Evolutionary conservation across 2,113 vertebrate species (phyloP), one percentile per base, ranked within the genome.

Genomic region (Rhynchomys soricoides): DNA sequence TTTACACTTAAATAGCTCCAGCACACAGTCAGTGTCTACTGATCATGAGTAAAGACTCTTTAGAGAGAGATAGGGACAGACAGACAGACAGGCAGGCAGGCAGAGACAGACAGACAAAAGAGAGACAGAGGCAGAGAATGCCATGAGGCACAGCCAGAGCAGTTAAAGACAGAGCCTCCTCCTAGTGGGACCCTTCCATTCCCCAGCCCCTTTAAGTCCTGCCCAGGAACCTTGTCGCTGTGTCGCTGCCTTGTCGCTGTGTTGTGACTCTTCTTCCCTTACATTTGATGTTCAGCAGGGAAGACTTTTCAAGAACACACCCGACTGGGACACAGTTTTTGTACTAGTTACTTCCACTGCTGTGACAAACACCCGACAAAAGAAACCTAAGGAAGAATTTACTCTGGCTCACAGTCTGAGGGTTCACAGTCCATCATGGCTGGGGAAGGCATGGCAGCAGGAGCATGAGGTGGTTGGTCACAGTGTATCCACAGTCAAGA

Each of bases 401-500:
- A 40, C 55, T 59, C 37, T 26, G 79, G 59, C 40, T 66, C 59
- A 45, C 40, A 66, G 82, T 64, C 40, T 43, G 43, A 64, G 8
- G n/a, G 43, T 19, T 17, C 40, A 64, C 59, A 64, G 29, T 64
- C 26, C 29, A 9, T 45, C 40, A 19, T 43, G 26, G 59, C 37
- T 8, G 52, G 15, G n/a, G 40, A 85, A 62, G 57, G n/a, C 57
- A 17, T 5, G 15, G 81, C 15, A 4, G 26, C 57, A 64, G 81
- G 26, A 29, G 37, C 4, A 11, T 3, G n/a, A 43, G 81, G n/a
- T 0, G 0, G 24, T 24, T 45, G 40, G 40, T 31, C 24, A 10
- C n/a, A 15, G 0, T 26, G 26, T 3, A 45, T 85, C 82, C 40
- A 5, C 79, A 8, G 19, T 40, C 59, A 29, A 59, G 57, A 45